Base-by-base conservation (phyloP, 2,113 vertebrate species). In the Myiozetetes cayanensis region DNA sequence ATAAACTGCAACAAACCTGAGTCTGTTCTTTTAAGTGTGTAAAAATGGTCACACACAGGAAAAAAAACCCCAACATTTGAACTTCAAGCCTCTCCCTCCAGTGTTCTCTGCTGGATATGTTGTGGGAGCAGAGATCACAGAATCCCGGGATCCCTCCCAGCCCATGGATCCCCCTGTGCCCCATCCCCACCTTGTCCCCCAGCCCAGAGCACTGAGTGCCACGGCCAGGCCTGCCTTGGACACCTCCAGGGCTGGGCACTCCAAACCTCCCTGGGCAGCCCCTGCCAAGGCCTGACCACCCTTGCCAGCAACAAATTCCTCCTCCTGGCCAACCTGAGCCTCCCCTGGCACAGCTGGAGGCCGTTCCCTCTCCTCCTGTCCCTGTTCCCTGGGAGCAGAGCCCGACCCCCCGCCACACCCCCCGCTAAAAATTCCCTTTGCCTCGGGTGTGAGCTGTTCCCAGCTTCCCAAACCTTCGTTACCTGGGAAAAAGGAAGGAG, bases 391-490 rank as follows among this genome's bases (percentile, higher is more conserved):
- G n/a, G n/a, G n/a, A n/a, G n/a, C n/a, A n/a, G n/a, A n/a, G n/a
- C n/a, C n/a, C n/a, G n/a, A n/a, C n/a, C 20, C 3, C 14, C 17
- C 4, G 62, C 41, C 6, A 6, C 3, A 4, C 5, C 5, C 6
- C 8, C 5, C 12, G 1, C 7, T 19, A 18, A 41, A 35, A 70
- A 6, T 10, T 28, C 43, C 30, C 33, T 14, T 37, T 78, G 8
- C 27, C 39, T 17, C 16, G 31, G 4, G 1, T 1, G 12, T 22
- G 50, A 65, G 49, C 15, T n/a, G 11, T 63, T 7, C 17, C 23
- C 63, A 47, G 52, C 13, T 52, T 84, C 85, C 61, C 52, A 33
- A 74, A 19, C 15, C 33, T 46, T 5, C 9, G 1, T 8, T 12
- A 6, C 39, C 53, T 37, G 58, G 50, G 21, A 7, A 2, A 1